phyloP scores from a whole-genome alignment of 2,888 invertebrate species.

The Phortica magna region DNA sequence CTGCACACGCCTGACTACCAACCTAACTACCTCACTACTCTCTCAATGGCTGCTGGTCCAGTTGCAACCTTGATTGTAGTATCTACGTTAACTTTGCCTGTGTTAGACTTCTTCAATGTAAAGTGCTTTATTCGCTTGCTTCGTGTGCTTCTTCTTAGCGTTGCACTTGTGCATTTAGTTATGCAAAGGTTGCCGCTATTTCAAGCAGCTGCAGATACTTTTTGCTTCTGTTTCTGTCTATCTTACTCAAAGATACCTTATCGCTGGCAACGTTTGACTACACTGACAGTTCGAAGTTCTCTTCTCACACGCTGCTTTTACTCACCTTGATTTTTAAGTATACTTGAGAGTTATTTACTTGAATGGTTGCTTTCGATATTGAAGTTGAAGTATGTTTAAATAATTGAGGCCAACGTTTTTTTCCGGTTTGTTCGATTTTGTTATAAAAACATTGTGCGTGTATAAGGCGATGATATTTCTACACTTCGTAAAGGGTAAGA shows the following conservation, averaged over 20 bases:
- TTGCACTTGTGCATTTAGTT: conserved; percentile 18
- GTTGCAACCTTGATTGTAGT: neutral
- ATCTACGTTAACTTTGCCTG: neutral
- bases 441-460: neutral
- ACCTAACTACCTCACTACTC: neutral
- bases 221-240: conserved; percentile 6
- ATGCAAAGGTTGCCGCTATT: conserved; percentile 23
- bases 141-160: neutral
- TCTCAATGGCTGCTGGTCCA: neutral
- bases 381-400: conserved; percentile 28
- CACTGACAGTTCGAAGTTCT: conserved; percentile 12
- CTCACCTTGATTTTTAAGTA: neutral
- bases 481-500: too few species aligned
- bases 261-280: conserved; percentile 10
- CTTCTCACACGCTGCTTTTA: neutral
- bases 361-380: conserved; percentile 26
- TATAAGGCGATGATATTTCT: neutral
- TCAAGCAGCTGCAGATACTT: neutral
- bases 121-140: neutral
- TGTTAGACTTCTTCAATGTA: neutral
- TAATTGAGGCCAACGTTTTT: conserved; percentile 26
- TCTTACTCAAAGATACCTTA: neutral
- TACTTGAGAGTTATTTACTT: conserved; percentile 11
- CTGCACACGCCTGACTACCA: conserved; percentile 1
- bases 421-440: neutral